Conservation (phyloP, 2,797 vertebrate species). For the Danio albolineatus region DNA sequence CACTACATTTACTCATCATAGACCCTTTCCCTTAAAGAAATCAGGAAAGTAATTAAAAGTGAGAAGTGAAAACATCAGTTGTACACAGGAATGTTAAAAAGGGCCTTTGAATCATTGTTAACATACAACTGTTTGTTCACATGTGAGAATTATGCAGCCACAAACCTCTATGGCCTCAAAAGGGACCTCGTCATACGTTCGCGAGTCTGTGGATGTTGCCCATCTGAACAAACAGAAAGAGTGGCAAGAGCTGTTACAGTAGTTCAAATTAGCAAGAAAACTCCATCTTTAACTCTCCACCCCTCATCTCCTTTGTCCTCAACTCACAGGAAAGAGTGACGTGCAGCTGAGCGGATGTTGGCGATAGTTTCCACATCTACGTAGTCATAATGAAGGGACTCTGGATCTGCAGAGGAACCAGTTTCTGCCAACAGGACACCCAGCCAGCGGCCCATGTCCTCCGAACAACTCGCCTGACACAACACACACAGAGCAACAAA, state of each 20-base stretch:
- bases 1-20: no score
- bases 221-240: slow-evolving; percentile 55
- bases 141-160: not conserved
- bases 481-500: slow-evolving; percentile 36
- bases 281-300: not conserved
- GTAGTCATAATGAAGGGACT: slow-evolving; percentile 95
- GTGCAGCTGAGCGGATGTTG: slow-evolving; percentile 92
- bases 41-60: no score
- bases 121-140: not conserved
- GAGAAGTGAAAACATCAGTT: no score
- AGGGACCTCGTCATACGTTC: slow-evolving; percentile 93
- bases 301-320: not conserved
- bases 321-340: slow-evolving; percentile 73
- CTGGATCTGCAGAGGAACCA: slow-evolving; percentile 86
- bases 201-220: slow-evolving; percentile 79
- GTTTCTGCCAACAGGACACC: slow-evolving; percentile 93
- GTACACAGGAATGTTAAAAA: no score
- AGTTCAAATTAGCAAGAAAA: not conserved
- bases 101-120: not conserved
- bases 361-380: slow-evolving; percentile 96
- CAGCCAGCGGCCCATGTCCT: slow-evolving; percentile 95
- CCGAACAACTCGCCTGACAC: slow-evolving; percentile 87
- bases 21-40: no score
- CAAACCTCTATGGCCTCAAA: slow-evolving; percentile 82
- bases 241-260: not conserved